Conservation (phyloP, 2,888 invertebrate genomes). For the Trissonchulus sp. region DNA sequence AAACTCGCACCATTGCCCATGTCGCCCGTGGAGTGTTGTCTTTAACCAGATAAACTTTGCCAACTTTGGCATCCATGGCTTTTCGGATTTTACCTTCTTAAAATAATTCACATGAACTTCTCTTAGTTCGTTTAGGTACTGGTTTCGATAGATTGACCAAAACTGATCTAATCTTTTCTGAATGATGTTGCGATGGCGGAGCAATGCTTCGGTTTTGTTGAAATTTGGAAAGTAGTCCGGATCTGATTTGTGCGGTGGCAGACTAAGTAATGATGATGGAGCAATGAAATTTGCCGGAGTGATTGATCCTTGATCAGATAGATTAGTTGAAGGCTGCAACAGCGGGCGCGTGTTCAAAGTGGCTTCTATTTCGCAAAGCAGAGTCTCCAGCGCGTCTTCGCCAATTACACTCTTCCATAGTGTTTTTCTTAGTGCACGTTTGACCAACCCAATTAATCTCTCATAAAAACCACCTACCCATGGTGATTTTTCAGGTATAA, state of each 20-base stretch:
- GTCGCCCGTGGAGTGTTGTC: neutral
- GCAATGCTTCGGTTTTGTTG: neutral
- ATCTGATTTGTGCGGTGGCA: no score
- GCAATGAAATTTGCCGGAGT: no score
- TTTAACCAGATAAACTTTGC: neutral
- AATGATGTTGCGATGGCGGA: neutral
- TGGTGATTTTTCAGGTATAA: no score
- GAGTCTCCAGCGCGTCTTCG: neutral
- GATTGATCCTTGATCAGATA: neutral
- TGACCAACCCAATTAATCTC: no score
- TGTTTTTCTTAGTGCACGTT: no score
- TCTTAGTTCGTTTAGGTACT: slow-evolving; percentile 3
- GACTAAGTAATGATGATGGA: no score
- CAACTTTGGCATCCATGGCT: neutral
- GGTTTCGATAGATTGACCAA: neutral
- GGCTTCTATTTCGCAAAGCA: neutral
- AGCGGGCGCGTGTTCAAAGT: slow-evolving; percentile 1
- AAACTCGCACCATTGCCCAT: neutral
- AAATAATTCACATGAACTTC: neutral
- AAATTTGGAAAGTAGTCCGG: neutral
- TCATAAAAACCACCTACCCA: no score
- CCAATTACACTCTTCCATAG: neutral
- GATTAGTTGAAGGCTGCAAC: neutral
- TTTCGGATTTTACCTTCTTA: neutral
- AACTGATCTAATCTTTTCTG: slow-evolving; percentile 9